A percentile compares a stretch with the other conserved stretches of the same genome.
phyloP scores from a whole-genome alignment of 2,113 vertebrate species.

The Entelurus aequoreus region DNA sequence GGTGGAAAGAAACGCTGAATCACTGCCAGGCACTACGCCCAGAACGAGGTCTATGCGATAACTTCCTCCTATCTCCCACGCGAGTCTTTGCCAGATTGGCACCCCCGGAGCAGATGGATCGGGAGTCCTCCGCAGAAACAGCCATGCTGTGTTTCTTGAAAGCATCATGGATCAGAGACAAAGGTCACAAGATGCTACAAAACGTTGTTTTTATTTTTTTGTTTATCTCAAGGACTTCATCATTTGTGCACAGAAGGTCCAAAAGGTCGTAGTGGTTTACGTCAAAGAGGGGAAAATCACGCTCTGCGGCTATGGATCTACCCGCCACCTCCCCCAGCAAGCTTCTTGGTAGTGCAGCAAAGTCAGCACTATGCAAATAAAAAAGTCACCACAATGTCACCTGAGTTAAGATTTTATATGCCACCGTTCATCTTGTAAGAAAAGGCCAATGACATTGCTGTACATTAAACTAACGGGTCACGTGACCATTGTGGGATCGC shows the following conservation, averaged over 20 bases:
- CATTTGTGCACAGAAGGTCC: constrained; percentile 21
- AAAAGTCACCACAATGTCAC: constrained; percentile 29
- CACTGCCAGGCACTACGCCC: constrained; percentile 47
- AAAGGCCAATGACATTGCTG: not conserved
- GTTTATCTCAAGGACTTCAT: constrained; percentile 16
- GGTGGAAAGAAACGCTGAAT: constrained; percentile 51
- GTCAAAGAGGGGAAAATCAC: constrained; percentile 11
- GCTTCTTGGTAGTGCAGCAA: constrained; percentile 47
- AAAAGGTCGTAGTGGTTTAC: constrained; percentile 20
- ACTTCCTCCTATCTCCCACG: constrained; percentile 37
- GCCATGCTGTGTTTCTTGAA: constrained; percentile 43
- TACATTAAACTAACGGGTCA: not conserved
- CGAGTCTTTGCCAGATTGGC: constrained; percentile 29
- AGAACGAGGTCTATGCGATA: constrained; percentile 49
- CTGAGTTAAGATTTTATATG: constrained; percentile 17
- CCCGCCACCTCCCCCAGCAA: constrained; percentile 15
- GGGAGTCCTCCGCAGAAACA: constrained; percentile 22
- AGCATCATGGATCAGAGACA: constrained; percentile 58
- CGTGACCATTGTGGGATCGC: not conserved
- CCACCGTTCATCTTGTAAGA: constrained; percentile 11
- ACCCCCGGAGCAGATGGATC: constrained; percentile 50
- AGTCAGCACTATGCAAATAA: constrained; percentile 54
- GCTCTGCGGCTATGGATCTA: constrained; percentile 39
- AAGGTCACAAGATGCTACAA: constrained; percentile 42
- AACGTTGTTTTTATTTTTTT: not conserved